Base-by-base conservation (phyloP, 2,888 invertebrate genomes). In the Cabera pusaria region DNA sequence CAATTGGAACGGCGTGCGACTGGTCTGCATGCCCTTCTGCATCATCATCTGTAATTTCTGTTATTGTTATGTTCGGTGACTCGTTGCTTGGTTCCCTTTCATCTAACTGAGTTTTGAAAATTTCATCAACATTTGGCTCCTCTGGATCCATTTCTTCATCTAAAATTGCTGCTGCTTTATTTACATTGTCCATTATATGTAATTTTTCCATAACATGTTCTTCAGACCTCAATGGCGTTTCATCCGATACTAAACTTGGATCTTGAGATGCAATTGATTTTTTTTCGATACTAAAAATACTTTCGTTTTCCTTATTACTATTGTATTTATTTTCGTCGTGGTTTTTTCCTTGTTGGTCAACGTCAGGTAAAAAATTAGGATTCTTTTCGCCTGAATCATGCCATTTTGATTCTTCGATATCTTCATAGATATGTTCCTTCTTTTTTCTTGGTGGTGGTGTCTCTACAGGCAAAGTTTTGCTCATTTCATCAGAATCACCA, bases 401-500 rank as follows among this genome's bases (percentile, higher is more conserved):
- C 19, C 66, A 58, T 62, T 78, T 78, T 5, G 76, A 71, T 51
- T 85, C 82, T 44, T 90, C 91, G 49, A 92, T 92, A 44, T 92
- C 92, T 74, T 92, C 92, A 49, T 92, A 92, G 41, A 92, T 90
- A 59, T 92, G 92, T 46, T 92, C 92, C 52, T 90, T 90, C 47
- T 88, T 90, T 59, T 90, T 83, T 39, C 90, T 81, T 2, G 84
- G 79, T 1, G 80, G 73, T 26, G 87, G 81, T n/a, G 83, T 79
- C 18, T 89, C 89, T 11, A 74, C 45, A 47, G 70, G 63, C 69
- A 86, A 70, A 4, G 79, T 81, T 77, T 83, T 88, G 49, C 88
- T 89, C 83, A 88, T 83, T 65, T 88, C 88, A 53, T 88, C 88
- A 1, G 88, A 88, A 58, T 82, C 82, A 20, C 88, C 88, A 56